Base-by-base conservation (phyloP, 2,797 vertebrate genomes). In the Myotis daubentonii region DNA sequence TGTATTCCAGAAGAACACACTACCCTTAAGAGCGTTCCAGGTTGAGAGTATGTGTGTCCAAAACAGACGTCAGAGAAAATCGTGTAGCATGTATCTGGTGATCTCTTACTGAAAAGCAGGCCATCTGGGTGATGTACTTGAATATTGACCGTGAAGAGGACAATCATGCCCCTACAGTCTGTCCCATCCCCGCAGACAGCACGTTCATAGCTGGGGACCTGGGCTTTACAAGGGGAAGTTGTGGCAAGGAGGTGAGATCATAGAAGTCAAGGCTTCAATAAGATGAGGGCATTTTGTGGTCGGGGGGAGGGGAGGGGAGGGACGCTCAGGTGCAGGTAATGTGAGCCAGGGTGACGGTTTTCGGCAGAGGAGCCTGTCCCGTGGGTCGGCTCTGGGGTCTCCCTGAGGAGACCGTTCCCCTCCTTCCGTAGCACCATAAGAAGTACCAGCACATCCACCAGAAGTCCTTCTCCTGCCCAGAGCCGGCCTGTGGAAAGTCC, bases 371-470 rank as follows among this genome's bases (percentile, higher is more conserved):
- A 65, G 15, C 57, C 28, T 16, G 30, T 8, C 70, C 57, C 12
- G 33, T 7, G 22, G 19, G 13, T 55, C 15, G 7, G 71, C 65
- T 82, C 53, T 19, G n/a, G 28, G 0, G 41, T 60, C 11, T 12
- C 22, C 38, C 74, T 60, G n/a, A 62, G 53, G 49, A 47, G 28
- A 20, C 30, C 12, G 23, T 1, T 10, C 16, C 33, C 53, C 65
- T 87, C n/a, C 55, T 87, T 75, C 60, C 23, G 16, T 93, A 99
- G 99, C 98, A 99, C 96, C 98, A 99, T 91, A 98, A 96, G 97
- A 99, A 98, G 87, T 99, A 99, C 95, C 98, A 99, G 92, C 98
- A 98, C 4, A 96, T 99, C 92, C 98, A 99, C 87, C 99, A 98
- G 98, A 99, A 98, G 94, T 98, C 98, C 4, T 99, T 99, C 94